Evolutionary conservation across 2,888 invertebrate genomes (phyloP).

Genomic region (Coenonympha glycerion): DNA sequence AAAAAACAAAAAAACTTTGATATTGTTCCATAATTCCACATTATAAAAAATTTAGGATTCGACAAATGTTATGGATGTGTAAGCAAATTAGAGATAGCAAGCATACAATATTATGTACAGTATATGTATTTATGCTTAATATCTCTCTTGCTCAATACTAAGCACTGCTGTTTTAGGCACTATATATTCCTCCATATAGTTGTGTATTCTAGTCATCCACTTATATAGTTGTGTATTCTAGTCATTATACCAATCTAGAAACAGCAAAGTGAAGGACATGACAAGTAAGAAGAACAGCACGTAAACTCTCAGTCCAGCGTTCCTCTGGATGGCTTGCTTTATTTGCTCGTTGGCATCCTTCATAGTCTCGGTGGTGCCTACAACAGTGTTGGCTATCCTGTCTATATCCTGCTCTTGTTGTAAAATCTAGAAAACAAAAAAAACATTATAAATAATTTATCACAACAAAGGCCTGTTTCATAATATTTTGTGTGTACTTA

Average conservation of each 20-base stretch:
- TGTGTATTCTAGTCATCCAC: constrained; percentile 77
- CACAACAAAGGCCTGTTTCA: no score
- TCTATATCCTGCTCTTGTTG: constrained; percentile 97
- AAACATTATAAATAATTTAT: neutral
- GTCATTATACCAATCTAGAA: constrained; percentile 99
- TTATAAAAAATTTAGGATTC: no score
- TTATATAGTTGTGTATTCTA: constrained; percentile 35
- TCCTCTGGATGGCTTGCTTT: constrained; percentile 96
- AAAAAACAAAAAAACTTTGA: no score
- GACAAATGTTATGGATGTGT: no score
- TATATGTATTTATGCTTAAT: no score
- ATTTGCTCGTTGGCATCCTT: constrained; percentile 98
- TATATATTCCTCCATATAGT: neutral
- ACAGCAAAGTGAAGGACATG: constrained; percentile 95
- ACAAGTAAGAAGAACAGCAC: constrained; percentile 96
- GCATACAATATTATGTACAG: no score
- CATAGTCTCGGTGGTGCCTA: constrained; percentile 95
- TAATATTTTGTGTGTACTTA: no score
- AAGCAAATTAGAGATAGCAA: no score
- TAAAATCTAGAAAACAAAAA: constrained; percentile 75
- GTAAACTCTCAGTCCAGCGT: constrained; percentile 96
- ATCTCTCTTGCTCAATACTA: no score
- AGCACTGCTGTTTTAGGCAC: no score
- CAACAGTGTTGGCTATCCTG: constrained; percentile 89
- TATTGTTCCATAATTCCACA: no score